Conservation (phyloP, 2,888 invertebrate genomes). For the Clitarchus hookeri region DNA sequence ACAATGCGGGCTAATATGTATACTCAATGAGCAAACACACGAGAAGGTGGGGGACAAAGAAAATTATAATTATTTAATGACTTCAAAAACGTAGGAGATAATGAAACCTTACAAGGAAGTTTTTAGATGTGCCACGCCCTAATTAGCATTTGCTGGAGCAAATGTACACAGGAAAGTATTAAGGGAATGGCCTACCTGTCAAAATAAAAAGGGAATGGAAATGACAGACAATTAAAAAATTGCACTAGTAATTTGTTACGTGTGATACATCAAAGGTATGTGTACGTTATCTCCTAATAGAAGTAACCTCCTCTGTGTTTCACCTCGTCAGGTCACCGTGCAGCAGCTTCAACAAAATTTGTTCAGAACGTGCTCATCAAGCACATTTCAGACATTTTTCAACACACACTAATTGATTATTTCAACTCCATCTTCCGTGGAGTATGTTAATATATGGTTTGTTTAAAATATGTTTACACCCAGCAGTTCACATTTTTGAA, state of each 20-base stretch:
- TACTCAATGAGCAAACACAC: constrained; percentile 22
- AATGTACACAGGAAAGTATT: constrained; percentile 26
- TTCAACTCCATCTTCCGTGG: no score
- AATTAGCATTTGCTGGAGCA: constrained; percentile 36
- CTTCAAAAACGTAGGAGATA: constrained; percentile 38
- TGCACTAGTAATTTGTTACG: constrained; percentile 33
- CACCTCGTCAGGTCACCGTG: constrained; percentile 1
- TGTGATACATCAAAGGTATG: constrained; percentile 37
- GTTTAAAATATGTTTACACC: no score
- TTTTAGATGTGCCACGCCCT: constrained; percentile 39
- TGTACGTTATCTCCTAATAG: constrained; percentile 26
- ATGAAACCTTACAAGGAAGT: constrained; percentile 39
- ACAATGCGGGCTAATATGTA: constrained; percentile 14
- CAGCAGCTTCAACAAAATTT: constrained; percentile 8
- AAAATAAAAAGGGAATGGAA: constrained; percentile 34
- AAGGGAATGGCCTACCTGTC: constrained; percentile 33
- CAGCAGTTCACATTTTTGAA: no score
- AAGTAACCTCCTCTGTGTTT: constrained; percentile 16
- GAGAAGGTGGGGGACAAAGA: constrained; percentile 10
- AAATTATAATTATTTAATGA: constrained; percentile 38
- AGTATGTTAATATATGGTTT: no score
- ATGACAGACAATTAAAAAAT: constrained; percentile 37
- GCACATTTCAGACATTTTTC: no score
- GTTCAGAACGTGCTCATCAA: background rate
- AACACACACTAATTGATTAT: no score